Evolutionary conservation across 2,797 vertebrate genomes (phyloP), one percentile per base, ranked within the genome.

Genomic region (Halcyon leucocephala): DNA sequence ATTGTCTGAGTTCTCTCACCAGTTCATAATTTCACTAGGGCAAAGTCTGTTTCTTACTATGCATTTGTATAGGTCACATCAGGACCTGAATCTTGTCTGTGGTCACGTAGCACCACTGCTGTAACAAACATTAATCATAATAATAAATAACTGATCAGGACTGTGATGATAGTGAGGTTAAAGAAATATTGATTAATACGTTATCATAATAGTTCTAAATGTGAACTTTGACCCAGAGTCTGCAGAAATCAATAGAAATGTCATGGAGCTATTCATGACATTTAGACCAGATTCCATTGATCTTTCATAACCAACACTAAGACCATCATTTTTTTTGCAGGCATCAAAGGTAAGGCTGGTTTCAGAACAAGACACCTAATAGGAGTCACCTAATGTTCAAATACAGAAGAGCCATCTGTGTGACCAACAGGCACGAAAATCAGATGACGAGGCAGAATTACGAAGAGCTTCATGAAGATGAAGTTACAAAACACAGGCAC

Each of bases 41-140:
- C 82, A 95, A 96, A 96, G 94, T 94, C 70, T 78, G 19, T 28
- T 57, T 66, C 93, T 91, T 71, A 4, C 0, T 79, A 26, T 78
- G 46, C 66, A 18, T 93, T 96, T 61, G 13, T 61, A 10, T 52
- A 65, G 72, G 76, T 90, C 76, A 79, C 77, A 46, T 35, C 66
- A 37, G 82, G 74, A 44, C 11, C 46, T 73, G 86, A 37, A 10
- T 90, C 93, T 92, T 19, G 85, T 5, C 86, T 55, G 76, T 39
- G 89, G 86, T 96, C 96, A 96, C 94, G 92, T 96, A 95, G 89
- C 92, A 74, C 16, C 51, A 3, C 26, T 66, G 42, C 7, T 25
- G 52, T 24, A 61, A 9, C 79, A 78, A 86, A 54, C 25, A 35
- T 55, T 66, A 83, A 65, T 58, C 80, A 31, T 49, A 39, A 72